A percentile compares a stretch with the other conserved stretches of the same genome.
These are phyloP conservation scores for Coregonus suidteri DNA, from an alignment of 2,797 vertebrate genomes.

Conservation along the genomic window DNA sequence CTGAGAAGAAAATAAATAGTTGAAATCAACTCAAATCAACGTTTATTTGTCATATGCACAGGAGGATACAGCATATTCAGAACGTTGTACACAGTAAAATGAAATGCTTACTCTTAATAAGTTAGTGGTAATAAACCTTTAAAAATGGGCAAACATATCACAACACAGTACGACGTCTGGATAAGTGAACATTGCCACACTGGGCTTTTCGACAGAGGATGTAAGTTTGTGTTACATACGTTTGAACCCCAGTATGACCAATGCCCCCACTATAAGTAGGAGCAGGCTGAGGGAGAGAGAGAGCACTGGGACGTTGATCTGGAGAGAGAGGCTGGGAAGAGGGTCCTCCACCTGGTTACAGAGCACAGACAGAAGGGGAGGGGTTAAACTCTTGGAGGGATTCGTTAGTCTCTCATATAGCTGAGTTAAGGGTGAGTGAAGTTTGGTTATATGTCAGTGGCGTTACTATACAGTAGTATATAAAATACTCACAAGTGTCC, in stretches of 20 bases:
- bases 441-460: not conserved
- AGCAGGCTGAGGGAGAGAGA: slow-evolving; percentile 70
- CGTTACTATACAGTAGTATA: too few species aligned
- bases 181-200: not conserved
- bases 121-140: not conserved
- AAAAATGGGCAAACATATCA: not conserved
- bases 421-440: too few species aligned
- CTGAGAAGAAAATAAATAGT: slow-evolving; percentile 48
- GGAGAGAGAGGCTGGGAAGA: slow-evolving; percentile 65
- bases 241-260: slow-evolving; percentile 69
- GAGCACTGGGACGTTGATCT: slow-evolving; percentile 73
- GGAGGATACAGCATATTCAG: not conserved
- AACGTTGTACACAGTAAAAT: not conserved
- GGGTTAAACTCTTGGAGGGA: too few species aligned
- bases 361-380: not conserved
- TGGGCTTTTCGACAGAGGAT: not conserved
- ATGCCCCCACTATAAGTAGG: slow-evolving; percentile 51
- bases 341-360: slow-evolving; percentile 64
- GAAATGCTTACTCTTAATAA: not conserved
- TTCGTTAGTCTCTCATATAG: too few species aligned
- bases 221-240: slow-evolving; percentile 51
- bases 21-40: not conserved
- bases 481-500: slow-evolving; percentile 58
- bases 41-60: not conserved
- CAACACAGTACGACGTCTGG: not conserved